Evolutionary conservation across 2,797 vertebrate species (phyloP).

Genomic region (Pterois miles): DNA sequence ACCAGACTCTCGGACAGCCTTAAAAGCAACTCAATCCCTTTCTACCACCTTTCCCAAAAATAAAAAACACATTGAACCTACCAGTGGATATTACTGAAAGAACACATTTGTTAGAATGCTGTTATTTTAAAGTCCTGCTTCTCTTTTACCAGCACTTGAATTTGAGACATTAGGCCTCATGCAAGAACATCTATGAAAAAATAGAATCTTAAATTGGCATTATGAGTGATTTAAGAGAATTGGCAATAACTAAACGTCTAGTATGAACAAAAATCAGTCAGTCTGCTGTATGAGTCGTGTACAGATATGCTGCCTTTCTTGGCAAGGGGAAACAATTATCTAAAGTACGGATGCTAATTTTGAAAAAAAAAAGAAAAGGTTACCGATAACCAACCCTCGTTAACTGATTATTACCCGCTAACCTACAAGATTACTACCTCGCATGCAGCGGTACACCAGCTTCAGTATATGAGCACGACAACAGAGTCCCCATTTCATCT

Average conservation of each 20-base stretch:
- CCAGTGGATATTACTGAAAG: slow-evolving; percentile 25
- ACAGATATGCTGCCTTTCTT: not conserved
- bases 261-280: not conserved
- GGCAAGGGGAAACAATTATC: too few species aligned
- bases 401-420: too few species aligned
- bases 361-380: too few species aligned
- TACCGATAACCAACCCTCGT: too few species aligned
- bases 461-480: too few species aligned
- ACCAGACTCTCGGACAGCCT: not conserved
- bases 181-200: slow-evolving; percentile 23
- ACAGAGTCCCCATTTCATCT: too few species aligned
- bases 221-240: not conserved
- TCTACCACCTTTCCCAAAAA: not conserved
- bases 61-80: slow-evolving; percentile 19
- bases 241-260: not conserved
- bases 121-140: slow-evolving; percentile 6
- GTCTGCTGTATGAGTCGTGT: too few species aligned
- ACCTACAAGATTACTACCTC: too few species aligned
- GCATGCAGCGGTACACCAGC: too few species aligned
- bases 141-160: slow-evolving; percentile 17
- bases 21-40: slow-evolving; percentile 9
- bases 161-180: slow-evolving; percentile 33
- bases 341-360: too few species aligned
- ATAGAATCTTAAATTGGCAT: not conserved
- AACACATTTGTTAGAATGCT: slow-evolving; percentile 16